Evolutionary conservation across 2,888 invertebrate genomes (phyloP).

Genomic region (Drosophila falleni): DNA sequence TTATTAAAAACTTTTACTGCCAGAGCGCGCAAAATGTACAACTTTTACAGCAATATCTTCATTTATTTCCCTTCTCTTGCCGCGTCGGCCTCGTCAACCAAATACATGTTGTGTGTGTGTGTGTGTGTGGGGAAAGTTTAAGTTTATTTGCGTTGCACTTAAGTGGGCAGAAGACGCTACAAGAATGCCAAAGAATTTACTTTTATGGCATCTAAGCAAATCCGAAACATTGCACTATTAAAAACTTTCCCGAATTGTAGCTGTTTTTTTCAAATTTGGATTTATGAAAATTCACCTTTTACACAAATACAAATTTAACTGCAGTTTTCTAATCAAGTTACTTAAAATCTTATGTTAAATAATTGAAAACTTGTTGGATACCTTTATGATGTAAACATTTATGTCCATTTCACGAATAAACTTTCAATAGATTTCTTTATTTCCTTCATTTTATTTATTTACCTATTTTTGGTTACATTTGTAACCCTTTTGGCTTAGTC

Average conservation of each 20-base stretch:
- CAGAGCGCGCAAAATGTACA: constrained; percentile 63
- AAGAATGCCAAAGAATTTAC: constrained; percentile 32
- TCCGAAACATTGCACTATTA: constrained; percentile 71
- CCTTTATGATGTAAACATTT: not conserved
- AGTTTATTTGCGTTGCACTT: constrained; percentile 77
- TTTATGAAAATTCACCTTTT: constrained; percentile 53
- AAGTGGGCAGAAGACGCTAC: constrained; percentile 47
- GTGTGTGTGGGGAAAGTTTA: constrained; percentile 39
- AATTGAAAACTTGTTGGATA: constrained; percentile 4
- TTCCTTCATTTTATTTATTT: not conserved
- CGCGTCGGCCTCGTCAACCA: not conserved
- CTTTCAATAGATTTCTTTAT: not conserved
- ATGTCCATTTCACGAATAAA: constrained; percentile 7
- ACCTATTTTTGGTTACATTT: constrained; percentile 9
- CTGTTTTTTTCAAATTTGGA: constrained; percentile 61
- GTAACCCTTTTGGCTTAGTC: constrained; percentile 38
- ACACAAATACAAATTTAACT: constrained; percentile 11
- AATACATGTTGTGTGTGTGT: constrained; percentile 18
- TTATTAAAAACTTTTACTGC: constrained; percentile 81
- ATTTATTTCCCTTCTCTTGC: not conserved
- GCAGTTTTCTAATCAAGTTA: constrained; percentile 14
- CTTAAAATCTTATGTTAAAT: not conserved
- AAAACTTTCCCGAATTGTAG: constrained; percentile 63
- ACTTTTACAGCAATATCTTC: constrained; percentile 73
- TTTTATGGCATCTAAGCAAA: constrained; percentile 70